Base-by-base conservation (phyloP, 2,888 invertebrate genomes). In the Ceratothoa steindachneri region DNA sequence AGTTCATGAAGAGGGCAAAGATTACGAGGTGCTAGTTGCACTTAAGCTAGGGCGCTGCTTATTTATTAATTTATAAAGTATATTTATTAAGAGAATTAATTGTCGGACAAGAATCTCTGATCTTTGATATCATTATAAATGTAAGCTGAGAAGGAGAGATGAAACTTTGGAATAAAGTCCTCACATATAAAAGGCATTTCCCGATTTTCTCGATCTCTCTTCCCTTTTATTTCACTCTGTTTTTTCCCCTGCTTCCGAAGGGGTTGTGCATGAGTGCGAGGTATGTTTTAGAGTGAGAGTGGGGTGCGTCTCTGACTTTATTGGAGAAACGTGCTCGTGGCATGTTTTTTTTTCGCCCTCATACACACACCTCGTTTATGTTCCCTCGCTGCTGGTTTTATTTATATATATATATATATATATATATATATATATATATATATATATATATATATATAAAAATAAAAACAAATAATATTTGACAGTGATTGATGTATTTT, bases 401-500 rank as follows among this genome's bases (percentile, higher is more conserved):
- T 41, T 41, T 41, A 41, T 41, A 5, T 9, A 41, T 77, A 77
- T 74, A 74, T 72, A 77, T 74, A 74, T 77, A 71, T 75, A 72
- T 71, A 75, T 73, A 74, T 41, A 73, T 74, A 71, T 72, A 72
- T 72, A 72, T 77, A 74, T 77, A 77, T 77, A 74, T 77, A 74
- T 77, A 72, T 77, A 77, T 74, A 74, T 72, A 77, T 74, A 77
- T 77, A 74, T 77, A 77, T 74, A 74, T 77, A 77, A 74, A 74
- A 72, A 51, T 51, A n/a, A 51, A 12, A 72, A 72, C 7, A 60
- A 60, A 69, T 74, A 72, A 30, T 75, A 71, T 31, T 66, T 71
- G 65, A 65, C 65, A 75, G 15, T 41, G 5, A 41, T 41, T 41
- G 41, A 5, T 41, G 41, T 41, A 41, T 41, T 41, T 41, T 41